Evolutionary conservation across 2,797 vertebrate genomes (phyloP), one percentile per base, ranked within the genome.

Genomic region (Ctenosaura bakeri): DNA sequence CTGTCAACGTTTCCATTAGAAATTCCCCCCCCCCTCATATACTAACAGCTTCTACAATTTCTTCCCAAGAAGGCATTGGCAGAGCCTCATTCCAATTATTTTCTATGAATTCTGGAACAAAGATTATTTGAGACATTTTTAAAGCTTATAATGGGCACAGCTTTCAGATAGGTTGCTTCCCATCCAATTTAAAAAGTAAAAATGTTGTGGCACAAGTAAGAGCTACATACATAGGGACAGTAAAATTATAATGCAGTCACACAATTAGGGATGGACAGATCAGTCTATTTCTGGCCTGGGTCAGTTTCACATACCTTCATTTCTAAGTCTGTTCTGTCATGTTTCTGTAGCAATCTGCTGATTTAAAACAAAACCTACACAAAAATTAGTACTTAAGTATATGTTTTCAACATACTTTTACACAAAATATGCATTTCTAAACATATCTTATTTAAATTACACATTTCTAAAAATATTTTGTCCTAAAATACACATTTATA

Each of bases 11-110:
- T 96, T 96, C 94, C 87, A 94, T 94, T 94, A 88, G 86, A 79
- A 90, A 62, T 85, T n/a, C n/a, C n/a, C n/a, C n/a, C n/a, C 54
- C 12, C 18, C 64, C 42, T 96, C 91, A 90, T 94, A 91, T 88
- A 93, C 88, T 92, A 94, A 86, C 87, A 89, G 91, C 92, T 90
- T 89, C 93, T 96, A 92, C 86, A 94, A 93, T 95, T 91, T 94
- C 89, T 92, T 93, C 94, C 92, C 87, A 94, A 92, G 69, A 94
- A 92, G 93, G 96, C 96, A 83, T 93, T 97, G 95, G 92, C 95
- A 94, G 93, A 73, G 79, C 92, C 77, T 94, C 93, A 92, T 91
- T 95, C 85, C 92, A 95, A 89, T 94, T 96, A 93, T 93, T 95
- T 94, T 91, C 20, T 93, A 85, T 90, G 91, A 88, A 91, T 94